Evolutionary conservation across 2,888 invertebrate genomes (phyloP), one percentile per base, ranked within the genome.

Genomic region (Argyresthia albistria): DNA sequence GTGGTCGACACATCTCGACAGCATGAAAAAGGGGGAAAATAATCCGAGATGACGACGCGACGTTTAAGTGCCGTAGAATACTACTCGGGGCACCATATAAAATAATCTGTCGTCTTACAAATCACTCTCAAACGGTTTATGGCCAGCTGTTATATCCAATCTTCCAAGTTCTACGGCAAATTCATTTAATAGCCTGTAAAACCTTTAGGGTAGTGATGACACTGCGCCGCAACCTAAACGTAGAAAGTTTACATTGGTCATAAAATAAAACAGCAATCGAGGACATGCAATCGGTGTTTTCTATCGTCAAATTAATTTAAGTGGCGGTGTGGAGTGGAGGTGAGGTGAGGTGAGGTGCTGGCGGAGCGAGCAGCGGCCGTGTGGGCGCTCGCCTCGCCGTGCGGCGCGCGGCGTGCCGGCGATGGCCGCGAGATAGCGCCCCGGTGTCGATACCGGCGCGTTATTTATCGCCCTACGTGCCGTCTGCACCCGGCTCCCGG

Each of bases 1-100:
- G 83, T 81, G 81, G 80, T 80, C 73, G 80, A 76, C 76, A 78
- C 79, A 82, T 79, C 74, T 70, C 73, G 68, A 69, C 73, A 73
- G 77, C 25, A 25, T 6, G 25, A 25, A n/a, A 74, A 80, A 80
- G 73, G 70, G 76, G 76, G 73, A 73, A 76, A 51, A 80, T 83
- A 80, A 80, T 82, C 74, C 70, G 70, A 70, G 74, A 46, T 39
- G 70, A 76, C 69, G 66, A 72, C 76, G 70, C 69, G 66, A 72
- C 76, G 70, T 70, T 73, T 67, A 76, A 80, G 71, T 66, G 68
- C 68, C 68, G 66, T 66, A 64, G 66, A 75, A n/a, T 73, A 70
- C 64, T 72, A 73, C 75, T 80, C 76, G 68, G 76, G 67, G 70
- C 69, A 69, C 69, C 70, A 77, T 76, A 77, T 75, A 73, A 76